Evolutionary conservation across 2,888 invertebrate genomes (phyloP), one percentile per base, ranked within the genome.

Genomic region (Rotaria sp.): DNA sequence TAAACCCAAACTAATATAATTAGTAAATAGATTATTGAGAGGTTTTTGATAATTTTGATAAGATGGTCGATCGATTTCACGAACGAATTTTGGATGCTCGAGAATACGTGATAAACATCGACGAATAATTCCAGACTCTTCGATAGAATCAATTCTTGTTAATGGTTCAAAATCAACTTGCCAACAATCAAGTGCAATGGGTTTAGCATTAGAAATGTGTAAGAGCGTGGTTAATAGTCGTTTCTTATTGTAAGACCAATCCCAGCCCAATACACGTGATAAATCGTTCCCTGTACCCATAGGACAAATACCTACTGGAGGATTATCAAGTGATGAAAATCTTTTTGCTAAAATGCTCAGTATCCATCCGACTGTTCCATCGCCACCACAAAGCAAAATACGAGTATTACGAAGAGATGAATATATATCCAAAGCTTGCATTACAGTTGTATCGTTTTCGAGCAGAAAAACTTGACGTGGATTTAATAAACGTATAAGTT

Each of bases 401-500:
- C 30, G 35, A 35, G 18, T 30, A 21, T 74, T 35, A 74, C 38
- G 15, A 2, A 74, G 8, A n/a, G 74, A 35, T 38, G 74, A 74
- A 74, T 35, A 30, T 8, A 52, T 52, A 7, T 24, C 8, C 3
- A 52, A 21, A 52, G 52, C 52, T 52, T 52, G 52, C 7, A 21
- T 52, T 21, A 52, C 7, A 52, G 18, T 52, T 2, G 1, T 99
- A 87, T 99, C 99, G 92, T 98, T 98, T 91, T 98, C 96, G 90
- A 99, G 93, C 93, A 99, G 98, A 92, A 99, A 99, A 89, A 99
- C 98, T 93, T 99, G 99, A 93, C 98, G 99, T 86, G 99, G 99
- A 93, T 99, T 99, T 89, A 99, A 94, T 89, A 99, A 94, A 93
- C 97, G 97, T 2, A 52, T 1, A 52, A 52, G 52, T 52, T 24